Evolutionary conservation across 2,888 invertebrate genomes (phyloP), one percentile per base, ranked within the genome.

Genomic region (Lymantria monacha): DNA sequence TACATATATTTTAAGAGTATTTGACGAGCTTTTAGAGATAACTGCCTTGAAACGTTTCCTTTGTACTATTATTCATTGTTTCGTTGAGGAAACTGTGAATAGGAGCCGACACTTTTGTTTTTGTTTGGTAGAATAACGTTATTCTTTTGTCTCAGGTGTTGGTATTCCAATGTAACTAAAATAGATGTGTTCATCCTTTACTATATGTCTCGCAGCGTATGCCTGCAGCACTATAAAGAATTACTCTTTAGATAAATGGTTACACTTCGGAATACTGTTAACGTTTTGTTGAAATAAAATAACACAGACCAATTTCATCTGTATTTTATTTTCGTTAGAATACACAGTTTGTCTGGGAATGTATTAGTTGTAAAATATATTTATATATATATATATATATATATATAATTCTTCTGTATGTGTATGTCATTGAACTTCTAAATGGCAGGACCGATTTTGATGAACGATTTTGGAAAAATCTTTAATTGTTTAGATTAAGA

Each of bases 31-130:
- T 85, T 84, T 76, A 81, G 81, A 85, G 83, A 83, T 84, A 85
- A 83, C 81, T 83, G 79, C 71, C 74, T 79, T 75, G 76, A 83
- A 87, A 83, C 77, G 79, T 74, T 83, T 79, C 74, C 79, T 85
- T 87, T 87, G 84, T 86, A 74, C 74, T 76, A 82, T 83, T 79
- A 84, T 80, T 83, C 83, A 83, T 84, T 85, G 85, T 87, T 83
- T 81, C 69, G 68, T 62, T 50, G 65, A 59, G 60, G 66, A 69
- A 76, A 70, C 70, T 72, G 66, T 72, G 76, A 82, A 79, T 76
- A 69, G 60, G 57, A 61, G 61, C 64, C 65, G 70, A 74, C 78
- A 76, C 67, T 76, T 71, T 73, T 71, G 72, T 74, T 76, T 78
- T 76, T 72, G 59, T 76, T 74, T 67, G 56, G 52, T 66, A 75